Evolutionary conservation across 2,113 vertebrate species (phyloP).

Genomic region (Apus apus): DNA sequence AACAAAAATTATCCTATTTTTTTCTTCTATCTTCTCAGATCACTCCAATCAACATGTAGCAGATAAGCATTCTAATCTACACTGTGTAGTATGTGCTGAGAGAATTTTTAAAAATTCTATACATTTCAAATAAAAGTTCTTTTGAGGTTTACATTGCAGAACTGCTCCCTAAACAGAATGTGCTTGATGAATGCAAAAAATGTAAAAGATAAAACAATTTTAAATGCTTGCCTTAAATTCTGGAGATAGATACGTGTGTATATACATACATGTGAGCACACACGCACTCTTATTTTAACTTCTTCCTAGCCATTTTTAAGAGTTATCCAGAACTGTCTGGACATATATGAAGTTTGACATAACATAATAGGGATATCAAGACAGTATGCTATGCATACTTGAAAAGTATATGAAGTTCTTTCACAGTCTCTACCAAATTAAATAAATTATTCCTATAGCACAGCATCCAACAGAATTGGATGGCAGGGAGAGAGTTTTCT

Average conservation of each 20-base stretch:
- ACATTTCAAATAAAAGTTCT: neutral
- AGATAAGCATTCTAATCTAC: neutral
- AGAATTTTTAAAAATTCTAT: neutral
- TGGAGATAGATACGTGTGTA: neutral
- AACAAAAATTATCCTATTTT: conserved; percentile 1
- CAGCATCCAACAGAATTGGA: neutral
- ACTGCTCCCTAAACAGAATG: neutral
- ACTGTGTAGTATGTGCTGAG: neutral
- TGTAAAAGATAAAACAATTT: neutral
- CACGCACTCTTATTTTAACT: too few species aligned
- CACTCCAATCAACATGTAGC: neutral
- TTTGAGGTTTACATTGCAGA: neutral
- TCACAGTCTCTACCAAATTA: neutral
- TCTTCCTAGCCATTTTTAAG: neutral
- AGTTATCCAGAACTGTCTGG: neutral
- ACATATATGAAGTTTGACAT: neutral
- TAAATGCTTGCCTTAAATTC: neutral
- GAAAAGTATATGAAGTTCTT: neutral
- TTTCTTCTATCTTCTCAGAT: neutral
- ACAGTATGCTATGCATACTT: neutral
- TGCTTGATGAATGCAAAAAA: neutral
- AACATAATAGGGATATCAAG: neutral
- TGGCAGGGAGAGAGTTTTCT: neutral
- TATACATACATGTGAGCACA: accelerated
- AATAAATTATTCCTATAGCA: neutral